Evolutionary conservation across 2,888 invertebrate genomes (phyloP), one percentile per base, ranked within the genome.

Genomic region (Serripes groenlandicus): DNA sequence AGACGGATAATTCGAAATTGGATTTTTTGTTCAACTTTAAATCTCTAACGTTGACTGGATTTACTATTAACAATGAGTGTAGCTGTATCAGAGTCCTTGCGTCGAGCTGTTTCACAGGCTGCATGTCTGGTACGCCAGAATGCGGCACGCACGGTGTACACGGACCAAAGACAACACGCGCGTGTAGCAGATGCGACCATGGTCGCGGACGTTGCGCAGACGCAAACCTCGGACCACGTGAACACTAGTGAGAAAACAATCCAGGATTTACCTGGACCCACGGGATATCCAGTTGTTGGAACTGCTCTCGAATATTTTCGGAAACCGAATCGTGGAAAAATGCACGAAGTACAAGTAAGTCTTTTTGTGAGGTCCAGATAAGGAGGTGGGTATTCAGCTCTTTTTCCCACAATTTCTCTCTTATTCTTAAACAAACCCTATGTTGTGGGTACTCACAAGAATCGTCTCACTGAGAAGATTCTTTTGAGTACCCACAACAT

Each of bases 321-420:
- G 71, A 92, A 91, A 75, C 90, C 90, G 49, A 94, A 94, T 81
- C 83, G 88, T 28, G 94, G 94, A 49, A 90, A 91, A 75, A 91
- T 93, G 90, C 93, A 94, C 68, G 91, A 93, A 87, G 90, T 93
- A 4, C 93, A 92, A 92, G 94, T 94, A 86, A 81, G 92, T 11
- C 0, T 1, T 49, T 49, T n/a, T 49, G 11, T 28, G n/a, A n/a
- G n/a, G n/a, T n/a, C n/a, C n/a, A n/a, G n/a, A n/a, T n/a, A n/a
- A n/a, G n/a, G n/a, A n/a, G 42, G 7, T 7, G 42, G 7, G 42
- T 42, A 11, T 42, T 42, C 7, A 7, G 42, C 42, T 15, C 9
- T 42, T 42, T 42, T 42, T 15, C 7, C 7, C 42, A 42, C 15
- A 11, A 42, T 42, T 42, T 42, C 42, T 11, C 42, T 42, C 9